phyloP scores from a whole-genome alignment of 37 sponge, comb jelly and placozoan genomes.

The Ephydatia muelleri region DNA sequence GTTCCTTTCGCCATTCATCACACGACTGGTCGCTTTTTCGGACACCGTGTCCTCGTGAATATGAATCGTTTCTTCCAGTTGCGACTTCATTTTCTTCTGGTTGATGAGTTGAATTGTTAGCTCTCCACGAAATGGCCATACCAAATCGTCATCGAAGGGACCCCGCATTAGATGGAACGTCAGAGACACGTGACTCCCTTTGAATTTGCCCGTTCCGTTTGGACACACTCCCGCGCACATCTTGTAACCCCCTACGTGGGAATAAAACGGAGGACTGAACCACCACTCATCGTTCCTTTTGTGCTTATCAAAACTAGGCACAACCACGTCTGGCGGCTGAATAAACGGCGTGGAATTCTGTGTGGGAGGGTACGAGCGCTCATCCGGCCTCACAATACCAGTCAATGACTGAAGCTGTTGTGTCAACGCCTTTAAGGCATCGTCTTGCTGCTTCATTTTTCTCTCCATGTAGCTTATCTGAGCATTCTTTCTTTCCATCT shows the following conservation, averaged over 20 bases:
- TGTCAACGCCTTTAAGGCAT: constrained; percentile 5
- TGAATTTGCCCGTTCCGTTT: constrained; percentile 21
- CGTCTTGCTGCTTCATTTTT: constrained; percentile 11
- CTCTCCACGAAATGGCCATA: constrained; percentile 41
- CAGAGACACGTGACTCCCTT: constrained; percentile 33
- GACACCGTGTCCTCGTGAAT: constrained; percentile 10
- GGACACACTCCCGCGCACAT: constrained; percentile 47
- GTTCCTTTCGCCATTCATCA: constrained; percentile 21
- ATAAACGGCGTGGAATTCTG: constrained; percentile 10
- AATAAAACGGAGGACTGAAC: constrained; percentile 33
- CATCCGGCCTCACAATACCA: constrained; percentile 22
- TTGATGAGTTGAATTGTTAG: constrained; percentile 24
- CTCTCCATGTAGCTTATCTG: not conserved
- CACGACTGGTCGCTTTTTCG: constrained; percentile 18
- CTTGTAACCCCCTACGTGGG: constrained; percentile 30
- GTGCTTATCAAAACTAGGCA: constrained; percentile 20
- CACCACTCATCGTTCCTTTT: constrained; percentile 17
- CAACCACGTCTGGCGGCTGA: constrained; percentile 34
- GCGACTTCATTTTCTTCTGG: constrained; percentile 5
- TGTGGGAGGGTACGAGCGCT: not conserved
- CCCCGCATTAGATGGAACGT: constrained; percentile 43
- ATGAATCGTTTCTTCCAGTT: constrained; percentile 18
- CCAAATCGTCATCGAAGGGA: constrained; percentile 23
- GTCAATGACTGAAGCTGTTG: not conserved
- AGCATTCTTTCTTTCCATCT: not conserved